Percentiles rank a stretch among this genome's conserved stretches.
Evolutionary conservation across 2,113 vertebrate species (phyloP).

Genomic region (Gadus chalcogrammus): DNA sequence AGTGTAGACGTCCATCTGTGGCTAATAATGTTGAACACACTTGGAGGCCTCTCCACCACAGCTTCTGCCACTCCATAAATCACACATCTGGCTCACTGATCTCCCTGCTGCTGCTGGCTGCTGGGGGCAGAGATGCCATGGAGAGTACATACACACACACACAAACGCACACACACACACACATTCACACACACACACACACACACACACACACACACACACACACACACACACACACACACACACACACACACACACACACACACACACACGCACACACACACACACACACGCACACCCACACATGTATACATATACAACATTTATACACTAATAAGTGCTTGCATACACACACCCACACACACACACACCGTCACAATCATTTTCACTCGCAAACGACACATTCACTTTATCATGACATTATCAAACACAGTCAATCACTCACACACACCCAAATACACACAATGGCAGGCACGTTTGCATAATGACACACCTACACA

Average conservation of each 20-base stretch:
- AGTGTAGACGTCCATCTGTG: conserved; percentile 44
- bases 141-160: conserved; percentile 12
- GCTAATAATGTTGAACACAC: conserved; percentile 57
- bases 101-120: conserved; percentile 36
- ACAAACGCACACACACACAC: conserved; percentile 7
- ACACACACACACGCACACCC: no score
- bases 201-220: no score
- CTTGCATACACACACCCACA: no score
- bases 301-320: no score
- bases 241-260: neutral
- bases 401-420: neutral
- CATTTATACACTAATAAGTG: no score
- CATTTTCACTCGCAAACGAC: no score
- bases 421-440: neutral
- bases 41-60: conserved; percentile 41
- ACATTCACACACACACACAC: no score
- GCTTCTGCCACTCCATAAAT: conserved; percentile 59
- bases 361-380: no score
- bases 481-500: conserved; percentile 3
- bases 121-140: conserved; percentile 31
- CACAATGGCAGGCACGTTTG: no score
- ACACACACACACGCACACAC: no score
- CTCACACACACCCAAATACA: neutral
- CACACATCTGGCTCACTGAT: conserved; percentile 58
- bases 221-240: conserved; percentile 4